phyloP scores from a whole-genome alignment of 2,113 vertebrate genomes.

The Pipra filicauda region DNA sequence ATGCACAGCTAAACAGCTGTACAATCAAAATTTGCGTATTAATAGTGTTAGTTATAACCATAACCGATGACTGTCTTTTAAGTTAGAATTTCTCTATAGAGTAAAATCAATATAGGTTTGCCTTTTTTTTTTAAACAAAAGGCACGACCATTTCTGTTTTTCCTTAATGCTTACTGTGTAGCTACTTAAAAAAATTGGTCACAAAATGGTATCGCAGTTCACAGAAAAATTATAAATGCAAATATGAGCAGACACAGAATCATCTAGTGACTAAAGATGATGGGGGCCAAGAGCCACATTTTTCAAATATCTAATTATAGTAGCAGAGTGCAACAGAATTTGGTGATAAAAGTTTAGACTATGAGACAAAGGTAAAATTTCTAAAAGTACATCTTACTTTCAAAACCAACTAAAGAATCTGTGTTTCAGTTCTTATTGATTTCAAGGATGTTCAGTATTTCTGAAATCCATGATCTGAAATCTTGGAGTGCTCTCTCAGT shows the following conservation, averaged over 20 bases:
- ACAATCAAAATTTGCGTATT: conserved; percentile 8
- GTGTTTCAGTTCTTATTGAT: not conserved
- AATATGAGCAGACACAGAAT: not conserved
- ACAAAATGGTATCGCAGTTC: not conserved
- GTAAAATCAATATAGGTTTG: not conserved
- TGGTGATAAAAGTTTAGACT: not conserved
- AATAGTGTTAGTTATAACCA: not conserved
- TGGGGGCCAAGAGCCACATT: not conserved
- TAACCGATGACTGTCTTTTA: not conserved
- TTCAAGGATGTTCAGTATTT: not conserved
- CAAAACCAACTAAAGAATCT: not conserved
- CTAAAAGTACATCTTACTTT: not conserved
- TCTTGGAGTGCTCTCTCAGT: not conserved
- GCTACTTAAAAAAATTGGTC: not conserved
- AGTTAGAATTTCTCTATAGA: not conserved
- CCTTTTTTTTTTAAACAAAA: not conserved
- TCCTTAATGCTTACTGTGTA: not conserved
- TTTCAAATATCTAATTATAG: not conserved
- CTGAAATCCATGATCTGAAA: not conserved
- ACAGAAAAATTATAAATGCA: not conserved
- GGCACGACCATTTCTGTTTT: not conserved
- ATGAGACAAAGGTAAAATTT: not conserved
- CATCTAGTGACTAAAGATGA: not conserved
- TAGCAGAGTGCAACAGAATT: not conserved
- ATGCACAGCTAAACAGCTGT: conserved; percentile 12